These are phyloP conservation scores for Lagria hirta DNA, from an alignment of 2,888 invertebrate genomes.

Conservation along the genomic window DNA sequence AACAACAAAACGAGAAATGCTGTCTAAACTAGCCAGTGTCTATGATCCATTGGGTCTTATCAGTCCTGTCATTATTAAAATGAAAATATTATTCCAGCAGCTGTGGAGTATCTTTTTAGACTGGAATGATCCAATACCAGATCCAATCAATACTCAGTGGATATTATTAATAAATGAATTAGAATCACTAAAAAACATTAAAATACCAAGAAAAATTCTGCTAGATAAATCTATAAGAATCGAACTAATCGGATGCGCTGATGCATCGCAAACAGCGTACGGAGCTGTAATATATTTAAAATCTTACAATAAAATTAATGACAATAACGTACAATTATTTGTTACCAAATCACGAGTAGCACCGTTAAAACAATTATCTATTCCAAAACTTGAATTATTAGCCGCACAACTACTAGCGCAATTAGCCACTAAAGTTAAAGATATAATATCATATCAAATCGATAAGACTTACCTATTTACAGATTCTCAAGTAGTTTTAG, in stretches of 20 bases:
- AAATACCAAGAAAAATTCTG: conserved; percentile 4
- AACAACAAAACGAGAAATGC: no score
- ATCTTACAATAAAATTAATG: neutral
- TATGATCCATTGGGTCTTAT: conserved; percentile 10
- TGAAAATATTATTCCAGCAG: conserved; percentile 13
- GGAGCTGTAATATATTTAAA: conserved; percentile 33
- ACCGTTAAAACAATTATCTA: conserved; percentile 7
- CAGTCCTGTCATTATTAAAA: neutral
- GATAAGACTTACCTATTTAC: no score
- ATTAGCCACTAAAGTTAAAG: conserved; percentile 10
- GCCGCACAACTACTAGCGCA: conserved; percentile 22
- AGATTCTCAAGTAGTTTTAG: conserved; percentile 8
- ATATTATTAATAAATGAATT: neutral
- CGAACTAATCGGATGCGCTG: conserved; percentile 33
- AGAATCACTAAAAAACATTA: neutral
- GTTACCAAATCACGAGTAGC: conserved; percentile 22
- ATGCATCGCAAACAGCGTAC: conserved; percentile 33
- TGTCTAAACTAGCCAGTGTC: no score
- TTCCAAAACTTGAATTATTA: conserved; percentile 27
- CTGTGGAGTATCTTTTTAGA: conserved; percentile 6
- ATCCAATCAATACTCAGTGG: conserved; percentile 1
- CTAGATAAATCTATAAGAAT: conserved; percentile 2
- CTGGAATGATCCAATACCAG: conserved; percentile 13
- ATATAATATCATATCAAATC: no score
- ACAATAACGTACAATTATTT: conserved; percentile 3